Base-by-base conservation (phyloP, 1,140 invertebrate genomes). In the Temnothorax curvispinosus region DNA sequence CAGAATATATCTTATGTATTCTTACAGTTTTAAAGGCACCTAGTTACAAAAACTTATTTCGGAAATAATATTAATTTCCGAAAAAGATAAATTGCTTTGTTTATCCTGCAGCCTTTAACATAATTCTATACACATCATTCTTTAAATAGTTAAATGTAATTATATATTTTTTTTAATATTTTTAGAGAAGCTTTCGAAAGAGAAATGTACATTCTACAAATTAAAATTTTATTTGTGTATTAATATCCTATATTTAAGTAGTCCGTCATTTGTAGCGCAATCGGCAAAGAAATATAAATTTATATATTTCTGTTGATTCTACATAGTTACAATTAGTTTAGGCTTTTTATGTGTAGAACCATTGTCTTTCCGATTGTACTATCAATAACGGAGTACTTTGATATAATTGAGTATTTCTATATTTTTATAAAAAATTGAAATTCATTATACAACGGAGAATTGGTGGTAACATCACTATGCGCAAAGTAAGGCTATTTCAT, bases 11-110 rank as follows among this genome's bases (percentile, higher is more conserved):
- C 1, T 2, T 71, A n/a, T 56, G 44, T 4, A 50, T 13, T 9
- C 9, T 5, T n/a, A 69, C 11, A n/a, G 18, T 81, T 44, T 81
- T 15, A 18, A 81, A 81, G 78, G 78, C 78, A 81, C 78, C 78
- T 81, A 71, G 21, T 71, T 38, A 81, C 8, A 35, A n/a, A 69
- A 54, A 69, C 9, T n/a, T 27, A 27, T 27, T 27, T 27, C 27
- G 27, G 27, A 27, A 27, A 27, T 27, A 27, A 71, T 71, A 56
- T 44, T 54, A 11, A 81, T 56, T 44, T 56, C 9, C 3, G 8
- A 71, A 81, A 44, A 27, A 27, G 27, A 27, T 27, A 27, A 44
- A 69, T 5, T 65, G 9, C 15, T 65, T 78, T 3, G 18, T 65
- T 38, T 35, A 32, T 41, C 13, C 8, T 71, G 9, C 2, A 56